A percentile compares a stretch with the other conserved stretches of the same genome.
phyloP scores from a whole-genome alignment of 2,888 invertebrate genomes.

The Pseudococcus longispinus region DNA sequence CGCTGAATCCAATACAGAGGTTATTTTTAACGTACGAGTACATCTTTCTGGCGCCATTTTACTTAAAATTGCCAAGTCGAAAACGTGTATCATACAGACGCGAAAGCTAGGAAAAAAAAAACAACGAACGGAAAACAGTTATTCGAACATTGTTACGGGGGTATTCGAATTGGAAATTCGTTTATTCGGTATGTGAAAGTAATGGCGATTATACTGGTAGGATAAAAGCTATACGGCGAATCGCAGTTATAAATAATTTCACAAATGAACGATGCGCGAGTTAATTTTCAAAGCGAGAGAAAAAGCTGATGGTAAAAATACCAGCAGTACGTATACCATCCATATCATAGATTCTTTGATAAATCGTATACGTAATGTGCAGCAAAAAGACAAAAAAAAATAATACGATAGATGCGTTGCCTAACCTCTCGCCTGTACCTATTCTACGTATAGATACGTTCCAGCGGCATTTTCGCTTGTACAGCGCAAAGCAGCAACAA shows the following conservation, averaged over 20 bases:
- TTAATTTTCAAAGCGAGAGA: slow-evolving; percentile 19
- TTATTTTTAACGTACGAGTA: background rate
- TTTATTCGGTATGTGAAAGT: background rate
- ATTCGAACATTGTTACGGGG: background rate
- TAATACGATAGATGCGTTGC: background rate
- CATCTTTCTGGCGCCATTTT: background rate
- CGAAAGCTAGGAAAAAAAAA: background rate
- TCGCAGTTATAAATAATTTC: slow-evolving; percentile 2
- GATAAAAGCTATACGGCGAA: background rate
- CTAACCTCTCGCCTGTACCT: background rate
- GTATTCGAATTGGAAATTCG: background rate
- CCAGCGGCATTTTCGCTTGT: slow-evolving; percentile 3
- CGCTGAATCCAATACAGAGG: background rate
- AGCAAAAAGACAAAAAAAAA: slow-evolving; percentile 3
- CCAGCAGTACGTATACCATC: background rate
- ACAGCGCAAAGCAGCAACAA: slow-evolving; percentile 29
- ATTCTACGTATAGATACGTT: background rate
- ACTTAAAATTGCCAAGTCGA: background rate
- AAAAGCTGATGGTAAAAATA: slow-evolving; percentile 6
- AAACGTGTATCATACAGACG: background rate
- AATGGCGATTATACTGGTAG: slow-evolving; percentile 11
- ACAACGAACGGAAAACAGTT: background rate
- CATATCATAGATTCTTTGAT: background rate
- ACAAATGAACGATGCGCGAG: slow-evolving; percentile 3
- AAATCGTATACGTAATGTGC: background rate